phyloP scores from a whole-genome alignment of 2,888 invertebrate genomes.

The Alsophila aescularia region DNA sequence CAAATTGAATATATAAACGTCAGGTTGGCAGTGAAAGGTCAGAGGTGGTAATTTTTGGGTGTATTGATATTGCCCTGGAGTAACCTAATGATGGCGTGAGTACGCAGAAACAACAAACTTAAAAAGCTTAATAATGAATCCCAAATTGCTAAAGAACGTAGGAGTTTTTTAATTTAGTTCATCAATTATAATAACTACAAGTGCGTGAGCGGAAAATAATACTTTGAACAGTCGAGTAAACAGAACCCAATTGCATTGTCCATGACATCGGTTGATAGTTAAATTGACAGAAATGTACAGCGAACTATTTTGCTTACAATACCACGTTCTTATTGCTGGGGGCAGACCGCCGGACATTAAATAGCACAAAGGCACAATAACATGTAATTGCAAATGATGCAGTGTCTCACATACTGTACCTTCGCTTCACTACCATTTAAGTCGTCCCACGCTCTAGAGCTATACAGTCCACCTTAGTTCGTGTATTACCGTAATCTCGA shows the following conservation, averaged over 20 bases:
- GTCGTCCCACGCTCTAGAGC: constrained; percentile 66
- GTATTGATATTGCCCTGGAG: constrained; percentile 44
- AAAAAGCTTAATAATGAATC: constrained; percentile 24
- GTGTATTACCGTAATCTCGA: constrained; percentile 64
- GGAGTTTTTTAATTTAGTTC: constrained; percentile 12
- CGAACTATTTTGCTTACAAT: constrained; percentile 79
- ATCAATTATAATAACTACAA: not conserved
- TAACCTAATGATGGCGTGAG: constrained; percentile 41
- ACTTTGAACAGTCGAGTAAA: constrained; percentile 14
- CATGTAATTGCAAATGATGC: constrained; percentile 84
- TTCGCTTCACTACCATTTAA: constrained; percentile 74
- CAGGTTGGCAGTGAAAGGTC: constrained; percentile 48
- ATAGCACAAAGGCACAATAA: constrained; percentile 81
- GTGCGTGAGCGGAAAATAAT: not conserved
- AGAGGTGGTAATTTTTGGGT: constrained; percentile 38
- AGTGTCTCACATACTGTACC: constrained; percentile 71
- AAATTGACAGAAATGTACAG: constrained; percentile 75
- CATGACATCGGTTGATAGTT: constrained; percentile 46
- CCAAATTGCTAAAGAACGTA: constrained; percentile 6
- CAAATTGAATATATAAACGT: constrained; percentile 56
- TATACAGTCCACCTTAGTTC: constrained; percentile 37
- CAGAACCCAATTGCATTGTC: constrained; percentile 50
- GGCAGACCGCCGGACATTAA: constrained; percentile 65
- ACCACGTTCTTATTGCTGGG: constrained; percentile 64
- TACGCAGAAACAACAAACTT: constrained; percentile 37